Base-by-base conservation (phyloP, 2,888 invertebrate species). In the Parnassius smintheus region DNA sequence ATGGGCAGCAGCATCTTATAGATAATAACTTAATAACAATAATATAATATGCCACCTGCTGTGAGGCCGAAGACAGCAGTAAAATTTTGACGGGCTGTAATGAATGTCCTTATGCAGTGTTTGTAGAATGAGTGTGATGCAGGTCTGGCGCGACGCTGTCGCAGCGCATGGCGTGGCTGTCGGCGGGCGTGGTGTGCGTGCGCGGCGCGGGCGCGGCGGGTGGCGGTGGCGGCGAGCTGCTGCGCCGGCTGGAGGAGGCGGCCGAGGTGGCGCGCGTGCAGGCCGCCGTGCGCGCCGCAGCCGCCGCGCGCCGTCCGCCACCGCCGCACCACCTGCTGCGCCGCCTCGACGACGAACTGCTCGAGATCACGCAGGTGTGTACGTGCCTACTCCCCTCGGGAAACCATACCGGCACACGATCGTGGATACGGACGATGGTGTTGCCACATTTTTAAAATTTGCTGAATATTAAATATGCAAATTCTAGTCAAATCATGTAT, bases 151-250 rank as follows among this genome's bases (percentile, higher is more conserved):
- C 98, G 62, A 93, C 94, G 1, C 88, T 99, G 51, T 92, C 94
- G 35, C 95, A 97, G 82, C 94, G 99, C 68, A 94, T 98, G 71
- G 95, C 97, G 74, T 98, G 98, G 92, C 91, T 99, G 76, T 97
- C 98, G 0, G 94, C 98, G 72, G 98, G 99, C 48, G 96, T 98
- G 67, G 96, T 99, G 93, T 98, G 98, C 84, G 96, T 98, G 94
- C 95, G 98, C 64, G 98, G 98, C 73, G 96, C 96, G 72, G 94
- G 86, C 54, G 86, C 75, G 44, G 68, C 93, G 72, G 93, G 95
- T 22, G 96, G 95, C 1, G 95, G 69, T 94, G 96, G 10, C 94
- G 94, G 53, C 74, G 95, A 97, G 64, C 95, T 97, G 74, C 89
- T 98, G 58, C 95, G 97, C 68, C 97, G 98, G 76, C 86, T 98